Evolutionary conservation across 2,113 vertebrate species (phyloP).

Genomic region (Misgurnus mizolepis): DNA sequence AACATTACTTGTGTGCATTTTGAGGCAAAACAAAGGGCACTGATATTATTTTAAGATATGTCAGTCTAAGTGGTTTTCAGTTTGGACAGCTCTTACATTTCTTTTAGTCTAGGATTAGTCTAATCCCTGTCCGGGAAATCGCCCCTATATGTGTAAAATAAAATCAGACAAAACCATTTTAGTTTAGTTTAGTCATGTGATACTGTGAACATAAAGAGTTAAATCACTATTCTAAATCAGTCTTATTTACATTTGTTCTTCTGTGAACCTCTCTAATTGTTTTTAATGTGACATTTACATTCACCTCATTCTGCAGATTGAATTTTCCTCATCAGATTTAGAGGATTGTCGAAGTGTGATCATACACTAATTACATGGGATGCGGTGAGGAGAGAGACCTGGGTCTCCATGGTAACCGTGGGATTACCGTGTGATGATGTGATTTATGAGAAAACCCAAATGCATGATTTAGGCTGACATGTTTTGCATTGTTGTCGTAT

Average conservation of each 20-base stretch:
- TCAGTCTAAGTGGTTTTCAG: no score
- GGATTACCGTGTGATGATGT: slow-evolving; percentile 10
- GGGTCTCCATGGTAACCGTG: slow-evolving; percentile 27
- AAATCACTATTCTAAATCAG: not conserved
- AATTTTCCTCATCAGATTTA: slow-evolving; percentile 8
- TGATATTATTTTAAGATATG: no score
- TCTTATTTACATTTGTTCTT: not conserved
- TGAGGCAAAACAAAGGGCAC: no score
- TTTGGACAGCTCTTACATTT: no score
- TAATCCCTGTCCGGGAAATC: no score
- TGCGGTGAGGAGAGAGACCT: not conserved
- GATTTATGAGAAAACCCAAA: not conserved
- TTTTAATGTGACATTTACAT: slow-evolving; percentile 14
- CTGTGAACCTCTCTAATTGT: slow-evolving; percentile 10
- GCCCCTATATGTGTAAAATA: no score
- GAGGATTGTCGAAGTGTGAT: slow-evolving; percentile 16
- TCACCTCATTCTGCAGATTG: not conserved
- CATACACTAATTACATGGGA: slow-evolving; percentile 18
- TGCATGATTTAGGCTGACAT: not conserved
- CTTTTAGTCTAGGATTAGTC: no score
- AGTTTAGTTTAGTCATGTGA: no score
- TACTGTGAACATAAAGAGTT: not conserved
- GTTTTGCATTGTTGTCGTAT: not conserved
- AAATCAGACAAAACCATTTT: no score
- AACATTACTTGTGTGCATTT: no score